Conservation (phyloP, 1,140 invertebrate species). For the Semibalanus balanoides region DNA sequence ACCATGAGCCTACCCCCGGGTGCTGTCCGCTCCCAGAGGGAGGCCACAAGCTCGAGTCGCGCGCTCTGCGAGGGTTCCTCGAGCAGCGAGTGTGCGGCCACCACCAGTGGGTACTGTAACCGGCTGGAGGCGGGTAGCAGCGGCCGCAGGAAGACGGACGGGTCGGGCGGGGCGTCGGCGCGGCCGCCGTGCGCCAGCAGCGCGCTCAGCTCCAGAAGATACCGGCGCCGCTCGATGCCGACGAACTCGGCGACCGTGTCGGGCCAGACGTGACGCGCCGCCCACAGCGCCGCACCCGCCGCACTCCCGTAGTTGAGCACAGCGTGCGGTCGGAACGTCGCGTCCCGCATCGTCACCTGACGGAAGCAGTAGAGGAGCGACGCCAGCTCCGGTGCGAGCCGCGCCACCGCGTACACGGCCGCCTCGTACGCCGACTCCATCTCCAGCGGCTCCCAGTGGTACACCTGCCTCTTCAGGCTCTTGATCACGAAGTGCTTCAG, state of each 20-base stretch:
- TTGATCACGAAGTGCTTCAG: too few relatives aligned
- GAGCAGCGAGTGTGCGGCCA: slow-evolving; percentile 48
- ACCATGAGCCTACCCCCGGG: slow-evolving; percentile 61
- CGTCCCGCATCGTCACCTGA: slow-evolving; percentile 36
- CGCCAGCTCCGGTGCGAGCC: slow-evolving; percentile 58
- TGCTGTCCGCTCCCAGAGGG: too few relatives aligned
- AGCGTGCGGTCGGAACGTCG: too few relatives aligned
- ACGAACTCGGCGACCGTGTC: slow-evolving; percentile 27
- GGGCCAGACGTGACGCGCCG: too few relatives aligned
- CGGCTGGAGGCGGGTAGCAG: slow-evolving; percentile 56
- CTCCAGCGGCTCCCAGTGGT: too few relatives aligned
- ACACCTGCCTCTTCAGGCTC: too few relatives aligned
- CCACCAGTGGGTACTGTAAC: slow-evolving; percentile 59
- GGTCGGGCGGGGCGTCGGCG: slow-evolving; percentile 23
- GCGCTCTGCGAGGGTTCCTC: too few relatives aligned
- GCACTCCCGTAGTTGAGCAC: too few relatives aligned
- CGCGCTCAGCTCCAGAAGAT: slow-evolving; percentile 82
- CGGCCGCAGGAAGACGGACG: slow-evolving; percentile 55
- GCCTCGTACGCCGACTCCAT: slow-evolving; percentile 4
- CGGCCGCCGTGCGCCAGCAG: slow-evolving; percentile 57
- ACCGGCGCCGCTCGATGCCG: slow-evolving; percentile 48
- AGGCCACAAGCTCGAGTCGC: too few relatives aligned
- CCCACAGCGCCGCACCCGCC: too few relatives aligned
- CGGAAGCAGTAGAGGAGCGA: slow-evolving; percentile 50
- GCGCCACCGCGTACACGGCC: slow-evolving; percentile 46